Conservation (phyloP, 2,888 invertebrate genomes). For the Rhingia campestris region DNA sequence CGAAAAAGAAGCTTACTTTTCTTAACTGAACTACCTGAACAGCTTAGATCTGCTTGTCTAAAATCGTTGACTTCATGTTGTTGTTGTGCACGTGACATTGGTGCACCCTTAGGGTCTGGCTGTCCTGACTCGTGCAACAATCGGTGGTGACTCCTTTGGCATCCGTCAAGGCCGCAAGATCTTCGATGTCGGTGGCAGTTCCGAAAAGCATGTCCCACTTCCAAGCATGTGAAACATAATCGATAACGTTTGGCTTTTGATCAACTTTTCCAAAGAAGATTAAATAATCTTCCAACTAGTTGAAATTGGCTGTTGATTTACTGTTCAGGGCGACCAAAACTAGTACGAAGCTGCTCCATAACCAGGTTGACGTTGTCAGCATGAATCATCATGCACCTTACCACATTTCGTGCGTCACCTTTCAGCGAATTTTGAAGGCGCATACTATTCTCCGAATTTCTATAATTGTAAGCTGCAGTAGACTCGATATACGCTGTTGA, state of each 20-base stretch:
- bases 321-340: conserved; percentile 60
- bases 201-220: conserved; percentile 23
- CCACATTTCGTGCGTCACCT: conserved; percentile 42
- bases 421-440: conserved; percentile 55
- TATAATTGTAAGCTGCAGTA: conserved; percentile 60
- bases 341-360: conserved; percentile 49
- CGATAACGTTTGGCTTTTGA: conserved; percentile 7
- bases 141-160: conserved; percentile 29
- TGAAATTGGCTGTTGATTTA: conserved; percentile 50
- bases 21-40: conserved; percentile 21
- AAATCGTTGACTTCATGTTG: conserved; percentile 9
- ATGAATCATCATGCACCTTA: conserved; percentile 52
- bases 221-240: conserved; percentile 36
- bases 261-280: conserved; percentile 40
- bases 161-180: conserved; percentile 26
- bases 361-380: conserved; percentile 51
- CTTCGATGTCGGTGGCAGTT: conserved; percentile 30
- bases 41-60: conserved; percentile 42
- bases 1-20: conserved; percentile 39
- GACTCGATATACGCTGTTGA: conserved; percentile 61
- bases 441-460: conserved; percentile 62
- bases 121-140: conserved; percentile 43
- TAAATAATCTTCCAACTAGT: conserved; percentile 14
- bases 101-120: neutral
- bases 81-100: neutral